Evolutionary conservation across 2,797 vertebrate genomes (phyloP).

Genomic region (Luscinia megarhynchos): DNA sequence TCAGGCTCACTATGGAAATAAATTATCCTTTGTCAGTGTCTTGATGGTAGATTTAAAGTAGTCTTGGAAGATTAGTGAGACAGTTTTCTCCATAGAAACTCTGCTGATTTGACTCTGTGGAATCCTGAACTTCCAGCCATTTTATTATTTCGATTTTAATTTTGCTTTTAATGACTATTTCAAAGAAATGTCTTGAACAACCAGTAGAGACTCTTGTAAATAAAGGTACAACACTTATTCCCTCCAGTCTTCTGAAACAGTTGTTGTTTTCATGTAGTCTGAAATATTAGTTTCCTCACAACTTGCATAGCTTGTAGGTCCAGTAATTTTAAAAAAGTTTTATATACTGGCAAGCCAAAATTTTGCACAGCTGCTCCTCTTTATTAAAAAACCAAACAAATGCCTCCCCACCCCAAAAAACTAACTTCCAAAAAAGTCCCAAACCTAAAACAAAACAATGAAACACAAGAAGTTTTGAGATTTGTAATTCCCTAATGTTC

Average conservation of each 20-base stretch:
- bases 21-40: not conserved
- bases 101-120: not conserved
- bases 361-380: not conserved
- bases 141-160: slow-evolving; percentile 17
- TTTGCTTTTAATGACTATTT: not conserved
- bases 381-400: not conserved
- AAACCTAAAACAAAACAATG: not conserved
- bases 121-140: not conserved
- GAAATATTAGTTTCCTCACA: not conserved
- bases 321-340: not conserved
- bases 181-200: not conserved
- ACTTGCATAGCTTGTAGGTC: not conserved
- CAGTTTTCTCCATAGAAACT: slow-evolving; percentile 3
- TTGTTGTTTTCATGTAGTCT: not conserved
- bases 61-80: not conserved
- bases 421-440: not conserved
- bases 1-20: not conserved
- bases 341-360: not conserved
- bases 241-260: not conserved
- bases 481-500: not conserved
- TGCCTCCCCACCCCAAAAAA: not conserved
- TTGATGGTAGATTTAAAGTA: slow-evolving; percentile 8
- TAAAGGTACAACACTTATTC: not conserved
- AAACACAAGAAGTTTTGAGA: not conserved
- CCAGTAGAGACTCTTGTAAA: not conserved